phyloP scores from a whole-genome alignment of 2,888 invertebrate genomes.

The Seira ritae region DNA sequence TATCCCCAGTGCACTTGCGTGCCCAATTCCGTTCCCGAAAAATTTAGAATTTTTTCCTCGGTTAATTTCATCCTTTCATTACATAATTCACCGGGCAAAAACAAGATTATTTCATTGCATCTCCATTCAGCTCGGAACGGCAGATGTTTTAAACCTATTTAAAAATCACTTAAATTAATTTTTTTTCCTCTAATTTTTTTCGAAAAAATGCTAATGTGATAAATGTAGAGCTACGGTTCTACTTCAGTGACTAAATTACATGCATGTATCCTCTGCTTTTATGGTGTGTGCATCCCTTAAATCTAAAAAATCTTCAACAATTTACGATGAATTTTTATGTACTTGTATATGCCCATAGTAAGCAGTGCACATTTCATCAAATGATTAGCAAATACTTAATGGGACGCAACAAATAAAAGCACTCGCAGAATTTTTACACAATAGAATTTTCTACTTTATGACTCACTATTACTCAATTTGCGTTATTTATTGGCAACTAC shows the following conservation, averaged over 20 bases:
- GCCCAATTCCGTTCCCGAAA: not conserved
- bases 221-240: conserved; percentile 52
- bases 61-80: not conserved
- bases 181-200: not conserved
- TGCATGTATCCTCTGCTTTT: not conserved
- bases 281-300: too few relatives aligned
- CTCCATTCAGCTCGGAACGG: not conserved
- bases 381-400: not conserved
- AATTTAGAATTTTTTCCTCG: not conserved
- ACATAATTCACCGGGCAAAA: not conserved
- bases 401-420: not conserved
- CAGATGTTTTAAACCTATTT: conserved; percentile 21
- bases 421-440: not conserved
- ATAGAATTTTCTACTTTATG: not conserved
- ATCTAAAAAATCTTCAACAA: too few relatives aligned
- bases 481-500: too few relatives aligned
- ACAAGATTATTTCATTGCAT: not conserved
- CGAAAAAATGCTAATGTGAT: conserved; percentile 44
- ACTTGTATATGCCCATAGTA: too few relatives aligned
- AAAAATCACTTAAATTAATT: not conserved
- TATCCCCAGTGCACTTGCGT: not conserved
- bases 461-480: not conserved
- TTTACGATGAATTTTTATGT: too few relatives aligned
- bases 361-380: conserved; percentile 9
- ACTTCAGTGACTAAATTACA: conserved; percentile 44